phyloP scores from a whole-genome alignment of 2,797 vertebrate species.

The Chaetodon trifasciatus region DNA sequence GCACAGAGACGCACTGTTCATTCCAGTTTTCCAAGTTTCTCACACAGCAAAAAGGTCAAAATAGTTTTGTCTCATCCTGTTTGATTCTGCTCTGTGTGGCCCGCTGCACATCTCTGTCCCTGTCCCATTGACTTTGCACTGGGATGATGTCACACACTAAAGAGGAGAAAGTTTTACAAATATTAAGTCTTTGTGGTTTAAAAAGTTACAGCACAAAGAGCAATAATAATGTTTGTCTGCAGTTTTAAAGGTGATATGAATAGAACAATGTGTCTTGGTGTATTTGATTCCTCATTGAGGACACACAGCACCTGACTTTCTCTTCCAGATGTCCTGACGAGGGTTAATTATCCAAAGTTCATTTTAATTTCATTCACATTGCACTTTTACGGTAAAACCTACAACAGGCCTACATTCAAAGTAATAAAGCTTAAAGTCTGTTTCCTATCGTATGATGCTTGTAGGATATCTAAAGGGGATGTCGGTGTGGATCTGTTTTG shows the following conservation, averaged over 20 bases:
- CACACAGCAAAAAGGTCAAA: not conserved
- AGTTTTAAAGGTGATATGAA: no score
- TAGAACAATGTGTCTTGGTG: not conserved
- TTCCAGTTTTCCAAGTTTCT: constrained; percentile 1
- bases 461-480: not conserved
- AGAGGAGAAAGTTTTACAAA: not conserved
- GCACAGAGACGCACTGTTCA: not conserved
- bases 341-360: not conserved
- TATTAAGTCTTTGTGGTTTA: not conserved
- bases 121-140: not conserved
- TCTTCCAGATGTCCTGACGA: not conserved
- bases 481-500: not conserved
- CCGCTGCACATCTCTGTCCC: not conserved
- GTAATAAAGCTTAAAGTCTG: not conserved
- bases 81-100: not conserved
- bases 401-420: not conserved
- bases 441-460: not conserved
- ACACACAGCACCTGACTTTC: not conserved
- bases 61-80: not conserved
- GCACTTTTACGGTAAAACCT: not conserved
- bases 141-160: not conserved
- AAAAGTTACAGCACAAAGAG: not conserved
- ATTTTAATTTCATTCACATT: not conserved
- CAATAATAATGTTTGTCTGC: no score
- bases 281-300: not conserved